phyloP scores from a whole-genome alignment of 2,888 invertebrate species.

The Volucella bombylans region DNA sequence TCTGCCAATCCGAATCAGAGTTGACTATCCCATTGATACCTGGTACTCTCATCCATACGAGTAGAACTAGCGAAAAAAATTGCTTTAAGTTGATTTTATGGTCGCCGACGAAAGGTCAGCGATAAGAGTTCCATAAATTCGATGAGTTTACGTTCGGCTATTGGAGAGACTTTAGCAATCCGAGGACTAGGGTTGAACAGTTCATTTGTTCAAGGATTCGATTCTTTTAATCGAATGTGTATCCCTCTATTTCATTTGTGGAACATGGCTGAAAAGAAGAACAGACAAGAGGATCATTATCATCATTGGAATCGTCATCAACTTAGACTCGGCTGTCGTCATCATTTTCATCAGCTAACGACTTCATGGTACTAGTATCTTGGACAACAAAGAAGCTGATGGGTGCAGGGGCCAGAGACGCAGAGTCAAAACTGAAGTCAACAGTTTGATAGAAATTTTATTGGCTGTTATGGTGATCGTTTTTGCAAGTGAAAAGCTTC shows the following conservation, averaged over 20 bases:
- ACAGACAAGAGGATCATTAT: constrained; percentile 27
- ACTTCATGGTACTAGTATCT: constrained; percentile 19
- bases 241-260: constrained; percentile 60
- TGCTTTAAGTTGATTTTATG: constrained; percentile 71
- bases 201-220: constrained; percentile 65
- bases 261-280: constrained; percentile 20
- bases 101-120: constrained; percentile 73
- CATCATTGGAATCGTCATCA: constrained; percentile 43
- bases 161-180: neutral
- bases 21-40: constrained; percentile 21
- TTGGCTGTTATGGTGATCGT: constrained; percentile 61
- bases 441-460: constrained; percentile 72
- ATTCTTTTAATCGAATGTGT: constrained; percentile 54
- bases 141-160: constrained; percentile 57
- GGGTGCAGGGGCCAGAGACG: neutral
- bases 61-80: constrained; percentile 32
- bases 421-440: neutral
- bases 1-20: constrained; percentile 39
- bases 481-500: constrained; percentile 70
- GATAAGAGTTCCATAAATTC: constrained; percentile 75
- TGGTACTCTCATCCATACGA: neutral
- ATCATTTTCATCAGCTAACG: constrained; percentile 68
- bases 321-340: constrained; percentile 63
- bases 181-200: constrained; percentile 14
- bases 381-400: neutral